A percentile compares a stretch with the other conserved stretches of the same genome.
Evolutionary conservation across 2,113 vertebrate species (phyloP).

Genomic region (Aepyceros melampus): DNA sequence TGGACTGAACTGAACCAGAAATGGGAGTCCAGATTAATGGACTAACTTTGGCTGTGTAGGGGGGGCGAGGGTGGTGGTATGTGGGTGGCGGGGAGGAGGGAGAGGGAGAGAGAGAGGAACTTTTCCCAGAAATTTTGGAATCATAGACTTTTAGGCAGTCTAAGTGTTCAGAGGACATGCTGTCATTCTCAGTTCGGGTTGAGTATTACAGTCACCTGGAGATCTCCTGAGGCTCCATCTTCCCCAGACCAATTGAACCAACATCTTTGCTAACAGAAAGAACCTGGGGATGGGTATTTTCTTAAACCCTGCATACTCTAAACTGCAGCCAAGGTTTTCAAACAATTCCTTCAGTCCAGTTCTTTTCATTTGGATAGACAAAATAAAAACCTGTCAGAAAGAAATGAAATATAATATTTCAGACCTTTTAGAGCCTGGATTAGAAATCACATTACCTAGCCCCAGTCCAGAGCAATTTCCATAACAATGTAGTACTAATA

Average conservation of each 20-base stretch:
- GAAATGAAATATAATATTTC: not conserved
- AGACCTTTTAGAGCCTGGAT: not conserved
- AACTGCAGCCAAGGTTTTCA: not conserved
- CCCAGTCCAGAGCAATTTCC: not conserved
- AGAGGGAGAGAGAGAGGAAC: not conserved
- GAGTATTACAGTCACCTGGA: not conserved
- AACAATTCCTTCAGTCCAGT: not conserved
- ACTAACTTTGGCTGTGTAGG: not conserved
- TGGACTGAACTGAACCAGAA: too few relatives aligned
- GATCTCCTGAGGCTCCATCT: not conserved
- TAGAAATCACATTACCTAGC: not conserved
- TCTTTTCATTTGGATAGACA: not conserved
- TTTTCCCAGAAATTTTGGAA: not conserved
- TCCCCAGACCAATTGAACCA: not conserved
- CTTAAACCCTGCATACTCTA: not conserved
- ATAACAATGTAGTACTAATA: not conserved
- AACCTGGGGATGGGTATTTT: not conserved
- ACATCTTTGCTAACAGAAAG: not conserved
- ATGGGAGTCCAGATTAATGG: not conserved
- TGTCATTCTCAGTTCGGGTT: not conserved
- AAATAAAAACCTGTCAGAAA: not conserved
- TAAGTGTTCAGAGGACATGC: not conserved
- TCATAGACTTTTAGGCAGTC: not conserved
- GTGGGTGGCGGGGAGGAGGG: not conserved
- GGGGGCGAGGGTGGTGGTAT: rapidly evolving